Conservation (phyloP, 2,113 vertebrate species). For the Pelecanoides urinatrix region DNA sequence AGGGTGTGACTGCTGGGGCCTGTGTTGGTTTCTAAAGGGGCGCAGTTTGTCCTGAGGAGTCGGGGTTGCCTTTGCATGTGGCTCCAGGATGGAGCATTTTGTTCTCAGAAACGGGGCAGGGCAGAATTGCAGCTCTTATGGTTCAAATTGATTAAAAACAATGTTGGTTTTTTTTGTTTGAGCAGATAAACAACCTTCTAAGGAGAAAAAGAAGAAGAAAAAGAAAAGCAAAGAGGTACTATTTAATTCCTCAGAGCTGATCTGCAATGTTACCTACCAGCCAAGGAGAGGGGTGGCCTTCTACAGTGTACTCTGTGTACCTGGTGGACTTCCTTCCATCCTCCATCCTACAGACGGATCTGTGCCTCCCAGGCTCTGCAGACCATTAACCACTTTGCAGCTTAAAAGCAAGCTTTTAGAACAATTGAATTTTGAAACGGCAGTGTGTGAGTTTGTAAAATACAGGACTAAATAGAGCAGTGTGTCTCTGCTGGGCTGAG, state of each 20-base stretch:
- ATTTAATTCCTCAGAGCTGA: background rate
- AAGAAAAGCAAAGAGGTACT: conserved; percentile 90
- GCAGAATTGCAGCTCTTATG: background rate
- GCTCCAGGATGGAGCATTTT: background rate
- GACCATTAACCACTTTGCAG: background rate
- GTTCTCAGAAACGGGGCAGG: background rate
- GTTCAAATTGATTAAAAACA: background rate
- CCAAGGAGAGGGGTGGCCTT: background rate
- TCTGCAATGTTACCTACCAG: background rate
- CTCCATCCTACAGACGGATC: background rate
- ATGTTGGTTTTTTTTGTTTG: background rate
- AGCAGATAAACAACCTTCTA: conserved; percentile 82
- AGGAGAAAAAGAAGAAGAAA: conserved; percentile 95
- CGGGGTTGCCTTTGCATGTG: background rate
- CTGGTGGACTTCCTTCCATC: background rate
- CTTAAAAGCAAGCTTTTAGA: background rate
- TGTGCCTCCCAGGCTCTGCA: background rate
- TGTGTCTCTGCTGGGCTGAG: background rate
- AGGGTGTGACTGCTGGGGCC: background rate
- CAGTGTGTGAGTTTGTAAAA: background rate
- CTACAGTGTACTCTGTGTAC: rapidly evolving
- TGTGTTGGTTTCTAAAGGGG: background rate
- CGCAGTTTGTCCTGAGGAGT: background rate
- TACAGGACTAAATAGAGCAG: background rate
- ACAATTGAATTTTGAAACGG: background rate